phyloP scores from a whole-genome alignment of 2,888 invertebrate genomes.

The Nymphalis polychloros region DNA sequence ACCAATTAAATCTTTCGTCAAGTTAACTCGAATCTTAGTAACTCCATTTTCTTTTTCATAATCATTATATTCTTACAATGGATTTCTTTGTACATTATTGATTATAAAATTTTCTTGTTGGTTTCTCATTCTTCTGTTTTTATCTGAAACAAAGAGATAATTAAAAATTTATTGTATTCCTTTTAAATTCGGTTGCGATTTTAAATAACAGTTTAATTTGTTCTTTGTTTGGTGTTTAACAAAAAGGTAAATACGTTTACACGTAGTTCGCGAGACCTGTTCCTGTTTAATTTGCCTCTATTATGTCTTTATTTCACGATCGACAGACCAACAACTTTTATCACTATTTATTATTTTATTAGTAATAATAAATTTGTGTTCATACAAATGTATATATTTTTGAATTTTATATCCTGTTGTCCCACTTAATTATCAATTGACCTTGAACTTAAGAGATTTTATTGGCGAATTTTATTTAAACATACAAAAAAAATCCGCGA shows the following conservation, averaged over 20 bases:
- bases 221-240: conserved; percentile 47
- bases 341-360: not conserved
- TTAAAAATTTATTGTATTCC: conserved; percentile 45
- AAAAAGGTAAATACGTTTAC: conserved; percentile 47
- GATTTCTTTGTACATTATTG: conserved; percentile 48
- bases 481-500: not conserved
- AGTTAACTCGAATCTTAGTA: conserved; percentile 68
- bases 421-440: too few relatives aligned
- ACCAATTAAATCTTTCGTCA: conserved; percentile 52
- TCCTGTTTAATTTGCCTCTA: conserved; percentile 59
- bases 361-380: not conserved
- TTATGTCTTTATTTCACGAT: conserved; percentile 64
- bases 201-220: conserved; percentile 51
- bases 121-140: conserved; percentile 51
- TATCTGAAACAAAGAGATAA: conserved; percentile 68
- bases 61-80: conserved; percentile 52
- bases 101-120: conserved; percentile 22
- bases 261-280: conserved; percentile 56
- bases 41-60: conserved; percentile 57
- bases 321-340: conserved; percentile 39
- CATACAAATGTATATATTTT: too few relatives aligned
- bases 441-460: not conserved
- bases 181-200: conserved; percentile 51
- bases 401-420: too few relatives aligned
- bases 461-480: not conserved